Percentiles rank a stretch among this genome's conserved stretches.
phyloP scores from a whole-genome alignment of 2,113 vertebrate genomes.

The Hoplias malabaricus region DNA sequence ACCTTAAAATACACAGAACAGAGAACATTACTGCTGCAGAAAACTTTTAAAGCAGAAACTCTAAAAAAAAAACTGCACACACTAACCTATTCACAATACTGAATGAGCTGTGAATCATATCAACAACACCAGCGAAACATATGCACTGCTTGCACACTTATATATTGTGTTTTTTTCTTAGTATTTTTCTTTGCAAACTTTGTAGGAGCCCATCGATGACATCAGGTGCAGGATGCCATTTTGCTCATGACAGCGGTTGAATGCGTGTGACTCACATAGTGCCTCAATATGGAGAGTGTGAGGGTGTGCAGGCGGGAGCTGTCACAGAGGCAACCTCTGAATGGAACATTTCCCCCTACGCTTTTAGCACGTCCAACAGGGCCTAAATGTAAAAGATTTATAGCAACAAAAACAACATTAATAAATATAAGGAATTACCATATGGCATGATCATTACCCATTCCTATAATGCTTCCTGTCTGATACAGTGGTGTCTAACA shows the following conservation, averaged over 20 bases:
- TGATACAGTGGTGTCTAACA: not conserved
- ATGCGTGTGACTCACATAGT: conserved; percentile 65
- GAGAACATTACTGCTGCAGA: too few relatives aligned
- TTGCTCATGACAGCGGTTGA: conserved; percentile 51
- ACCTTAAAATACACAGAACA: too few relatives aligned
- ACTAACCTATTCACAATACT: too few relatives aligned
- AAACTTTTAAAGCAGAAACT: too few relatives aligned
- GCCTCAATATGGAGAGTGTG: conserved; percentile 55
- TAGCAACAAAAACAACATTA: not conserved
- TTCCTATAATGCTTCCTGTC: not conserved
- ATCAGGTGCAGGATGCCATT: conserved; percentile 32
- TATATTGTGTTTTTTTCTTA: too few relatives aligned
- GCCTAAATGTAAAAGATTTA: not conserved
- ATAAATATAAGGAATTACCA: not conserved
- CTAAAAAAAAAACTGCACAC: too few relatives aligned
- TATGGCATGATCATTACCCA: not conserved
- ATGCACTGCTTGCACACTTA: not conserved
- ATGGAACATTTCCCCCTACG: conserved; percentile 38
- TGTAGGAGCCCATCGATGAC: not conserved
- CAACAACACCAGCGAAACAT: too few relatives aligned
- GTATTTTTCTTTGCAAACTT: not conserved
- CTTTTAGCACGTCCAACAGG: conserved; percentile 17
- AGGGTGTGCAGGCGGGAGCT: conserved; percentile 63
- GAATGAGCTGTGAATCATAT: too few relatives aligned
- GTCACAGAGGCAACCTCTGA: conserved; percentile 60